phyloP scores from a whole-genome alignment of 2,888 invertebrate species.

The Thera obeliscata region DNA sequence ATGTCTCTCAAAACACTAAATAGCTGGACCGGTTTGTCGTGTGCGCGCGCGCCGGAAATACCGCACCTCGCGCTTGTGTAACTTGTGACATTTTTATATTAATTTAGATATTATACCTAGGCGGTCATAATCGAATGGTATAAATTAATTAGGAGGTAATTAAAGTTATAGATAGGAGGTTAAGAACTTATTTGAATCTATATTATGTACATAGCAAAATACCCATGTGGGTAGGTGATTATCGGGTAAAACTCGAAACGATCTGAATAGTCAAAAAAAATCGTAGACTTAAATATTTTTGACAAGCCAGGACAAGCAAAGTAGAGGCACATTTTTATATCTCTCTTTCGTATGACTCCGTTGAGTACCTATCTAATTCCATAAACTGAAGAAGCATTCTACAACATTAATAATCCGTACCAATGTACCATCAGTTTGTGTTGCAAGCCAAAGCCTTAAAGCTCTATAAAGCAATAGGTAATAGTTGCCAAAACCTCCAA shows the following conservation, averaged over 20 bases:
- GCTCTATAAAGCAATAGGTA: slow-evolving; percentile 32
- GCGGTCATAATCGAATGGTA: slow-evolving; percentile 22
- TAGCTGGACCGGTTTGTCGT: slow-evolving; percentile 77
- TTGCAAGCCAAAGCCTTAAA: slow-evolving; percentile 55
- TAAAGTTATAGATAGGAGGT: not conserved
- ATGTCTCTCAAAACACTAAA: slow-evolving; percentile 65
- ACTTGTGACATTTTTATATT: slow-evolving; percentile 54
- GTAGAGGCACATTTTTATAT: too few species aligned
- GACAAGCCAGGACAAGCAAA: too few species aligned
- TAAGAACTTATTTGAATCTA: not conserved
- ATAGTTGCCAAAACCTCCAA: slow-evolving; percentile 29
- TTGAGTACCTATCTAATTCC: slow-evolving; percentile 24
- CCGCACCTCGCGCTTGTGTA: slow-evolving; percentile 55
- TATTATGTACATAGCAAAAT: too few species aligned
- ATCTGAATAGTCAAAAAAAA: too few species aligned
- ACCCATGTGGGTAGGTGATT: too few species aligned
- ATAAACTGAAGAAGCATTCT: not conserved
- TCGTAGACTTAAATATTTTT: too few species aligned
- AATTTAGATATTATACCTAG: slow-evolving; percentile 44
- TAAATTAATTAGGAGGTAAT: slow-evolving; percentile 14
- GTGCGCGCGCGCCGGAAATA: slow-evolving; percentile 63
- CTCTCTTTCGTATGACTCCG: too few species aligned
- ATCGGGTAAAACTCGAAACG: too few species aligned
- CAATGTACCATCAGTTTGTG: slow-evolving; percentile 3
- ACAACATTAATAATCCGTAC: not conserved